Base-by-base conservation (phyloP, 2,797 vertebrate genomes). In the Pitangus sulphuratus region DNA sequence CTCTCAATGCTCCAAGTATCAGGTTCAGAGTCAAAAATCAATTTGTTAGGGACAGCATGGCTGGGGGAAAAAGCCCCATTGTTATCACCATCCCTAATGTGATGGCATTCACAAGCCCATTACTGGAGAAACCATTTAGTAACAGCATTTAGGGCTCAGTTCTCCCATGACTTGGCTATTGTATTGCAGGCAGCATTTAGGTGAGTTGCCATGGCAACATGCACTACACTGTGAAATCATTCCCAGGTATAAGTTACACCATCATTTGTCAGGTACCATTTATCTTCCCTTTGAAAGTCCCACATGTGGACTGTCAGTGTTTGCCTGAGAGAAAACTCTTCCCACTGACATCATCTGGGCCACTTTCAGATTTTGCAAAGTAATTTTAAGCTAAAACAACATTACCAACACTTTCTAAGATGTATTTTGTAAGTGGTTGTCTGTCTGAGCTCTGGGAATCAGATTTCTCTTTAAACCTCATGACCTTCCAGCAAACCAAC, bases 41-140 rank as follows among this genome's bases (percentile, higher is more conserved):
- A 97, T 96, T 96, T 74, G 96, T 86, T 65, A 61, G 93, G 97
- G 97, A 70, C 70, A 95, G 93, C 85, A 11, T 11, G 65, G 95
- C 94, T 80, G 94, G 94, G 95, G 92, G 80, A 95, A 30, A 98
- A 95, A 93, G 96, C 87, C 84, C 96, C 95, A 89, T 66, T 96
- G 87, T 97, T 97, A 95, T 78, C 95, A 78, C 97, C 98, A 96
- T 97, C 97, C 91, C 97, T 97, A 97, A 98, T 93, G 79, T 44
- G 87, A 76, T 92, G 95, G 97, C 84, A 97, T 97, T 95, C 97
- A 79, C 82, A 58, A 91, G 94, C 92, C 54, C 92, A 95, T 93
- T 90, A 69, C 96, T 97, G 96, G 6, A 97, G 96, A 96, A 95
- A 93, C 83, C 95, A 86, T 90, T 97, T 68, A 96, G 96, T 88